Base-by-base conservation (phyloP, 2,888 invertebrate species). In the Acronicta leporina region DNA sequence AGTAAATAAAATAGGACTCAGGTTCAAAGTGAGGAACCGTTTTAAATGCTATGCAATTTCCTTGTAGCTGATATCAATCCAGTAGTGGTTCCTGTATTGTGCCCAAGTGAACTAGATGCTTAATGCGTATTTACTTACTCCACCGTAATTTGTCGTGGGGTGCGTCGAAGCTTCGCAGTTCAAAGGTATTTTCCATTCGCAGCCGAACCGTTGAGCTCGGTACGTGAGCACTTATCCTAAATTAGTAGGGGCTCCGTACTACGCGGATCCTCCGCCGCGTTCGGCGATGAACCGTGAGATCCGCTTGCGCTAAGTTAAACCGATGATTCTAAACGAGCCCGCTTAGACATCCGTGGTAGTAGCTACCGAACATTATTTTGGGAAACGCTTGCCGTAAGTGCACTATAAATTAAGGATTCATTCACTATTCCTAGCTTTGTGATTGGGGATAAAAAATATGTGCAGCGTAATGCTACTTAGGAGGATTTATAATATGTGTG, bases 151-250 rank as follows among this genome's bases (percentile, higher is more conserved):
- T 83, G 81, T 82, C 82, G 80, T 71, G 64, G 68, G 72, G 74
- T 75, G 82, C 82, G 84, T 84, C 81, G 81, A 81, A 81, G 75
- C 78, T 67, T 63, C 77, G 74, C 63, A 79, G 82, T 86, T 85
- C 82, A 87, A 86, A 86, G 85, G 84, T 83, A 85, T 85, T 84
- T 80, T 80, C 79, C 77, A 85, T 80, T 84, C 65, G 75, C 70
- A 81, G 80, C 80, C 79, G 81, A 85, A 83, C 82, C 83, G 85
- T 80, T 86, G 86, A 85, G 81, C 81, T 73, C 68, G 82, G 80
- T 86, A 89, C 90, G 88, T 89, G 88, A 89, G 87, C 88, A 89
- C 89, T 91, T 90, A 90, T 88, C 88, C 86, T 85, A 88, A 91
- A 92, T 91, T 91, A 90, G 89, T 87, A 85, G 83, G 81, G 82